Base-by-base conservation (phyloP, 53 echinoderm and acorn worm genomes). In the Echinarachnius parma region DNA sequence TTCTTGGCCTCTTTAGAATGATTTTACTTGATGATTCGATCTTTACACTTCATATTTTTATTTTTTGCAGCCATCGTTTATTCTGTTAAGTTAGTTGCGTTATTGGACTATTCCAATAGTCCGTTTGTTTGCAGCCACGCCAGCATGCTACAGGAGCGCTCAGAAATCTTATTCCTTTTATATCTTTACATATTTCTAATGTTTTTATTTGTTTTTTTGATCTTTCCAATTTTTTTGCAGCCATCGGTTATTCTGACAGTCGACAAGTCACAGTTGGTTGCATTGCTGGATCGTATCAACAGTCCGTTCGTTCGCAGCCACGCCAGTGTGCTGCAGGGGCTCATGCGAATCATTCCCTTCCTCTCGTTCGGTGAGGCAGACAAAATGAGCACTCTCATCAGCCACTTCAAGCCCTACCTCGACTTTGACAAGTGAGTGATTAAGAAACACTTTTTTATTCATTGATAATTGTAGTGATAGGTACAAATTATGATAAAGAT, bases 391-490 rank as follows among this genome's bases (percentile, higher is more conserved):
- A 87, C 87, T 9, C 79, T 94, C 39, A 83, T 94, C 32, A 76
- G 84, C 26, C 83, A 87, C 63, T 94, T 94, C 90, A 87, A 94
- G 65, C 87, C 86, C 0, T 94, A 94, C 76, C 70, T 94, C 39
- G 90, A 90, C 76, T 94, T 90, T 79, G 81, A 94, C 66, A 94
- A 94, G 95, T 94, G 65, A 89, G 93, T 65, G n/a, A n/a, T n/a
- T n/a, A n/a, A n/a, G n/a, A n/a, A n/a, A n/a, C n/a, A n/a, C n/a
- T n/a, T n/a, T n/a, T n/a, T n/a, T n/a, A n/a, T n/a, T n/a, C n/a
- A n/a, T n/a, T n/a, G n/a, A n/a, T n/a, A n/a, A n/a, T n/a, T n/a
- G n/a, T n/a, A n/a, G n/a, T n/a, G n/a, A n/a, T n/a, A n/a, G n/a
- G n/a, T n/a, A n/a, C n/a, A n/a, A n/a, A n/a, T n/a, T n/a, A n/a